phyloP scores from a whole-genome alignment of 2,888 invertebrate genomes.

The Masnerella sp. region DNA sequence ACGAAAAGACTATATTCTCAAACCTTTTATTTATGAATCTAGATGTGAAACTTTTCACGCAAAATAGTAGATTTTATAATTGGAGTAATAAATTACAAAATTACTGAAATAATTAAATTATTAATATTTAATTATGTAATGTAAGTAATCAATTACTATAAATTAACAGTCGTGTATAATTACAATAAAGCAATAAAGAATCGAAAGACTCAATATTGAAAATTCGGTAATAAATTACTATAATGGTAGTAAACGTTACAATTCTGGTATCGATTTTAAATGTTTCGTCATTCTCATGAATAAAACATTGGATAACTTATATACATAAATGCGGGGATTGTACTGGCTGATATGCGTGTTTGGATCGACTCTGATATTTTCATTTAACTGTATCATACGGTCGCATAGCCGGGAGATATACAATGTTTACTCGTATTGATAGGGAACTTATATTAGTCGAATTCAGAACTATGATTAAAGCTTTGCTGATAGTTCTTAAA shows the following conservation, averaged over 20 bases:
- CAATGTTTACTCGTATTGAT: constrained; percentile 42
- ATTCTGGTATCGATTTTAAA: constrained; percentile 46
- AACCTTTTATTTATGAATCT: no score
- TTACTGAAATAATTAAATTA: no score
- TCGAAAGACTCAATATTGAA: no score
- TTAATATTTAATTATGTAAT: no score
- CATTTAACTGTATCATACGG: constrained; percentile 48
- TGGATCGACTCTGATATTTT: constrained; percentile 53
- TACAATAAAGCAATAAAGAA: no score
- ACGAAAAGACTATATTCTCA: no score
- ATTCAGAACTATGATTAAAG: constrained; percentile 14
- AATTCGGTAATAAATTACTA: constrained; percentile 18
- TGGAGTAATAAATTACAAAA: no score
- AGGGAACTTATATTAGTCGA: constrained; percentile 37
- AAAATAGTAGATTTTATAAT: no score
- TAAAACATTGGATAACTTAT: constrained; percentile 52
- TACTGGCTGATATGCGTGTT: constrained; percentile 44
- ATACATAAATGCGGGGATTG: constrained; percentile 45
- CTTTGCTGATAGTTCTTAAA: background rate
- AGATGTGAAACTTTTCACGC: no score
- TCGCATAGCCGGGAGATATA: constrained; percentile 32
- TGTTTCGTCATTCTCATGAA: constrained; percentile 49
- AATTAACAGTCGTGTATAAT: no score
- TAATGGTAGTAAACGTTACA: constrained; percentile 18
- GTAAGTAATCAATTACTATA: no score